Evolutionary conservation across 64 coral and sea anemone species (phyloP).

Genomic region (Trachythela sp.): DNA sequence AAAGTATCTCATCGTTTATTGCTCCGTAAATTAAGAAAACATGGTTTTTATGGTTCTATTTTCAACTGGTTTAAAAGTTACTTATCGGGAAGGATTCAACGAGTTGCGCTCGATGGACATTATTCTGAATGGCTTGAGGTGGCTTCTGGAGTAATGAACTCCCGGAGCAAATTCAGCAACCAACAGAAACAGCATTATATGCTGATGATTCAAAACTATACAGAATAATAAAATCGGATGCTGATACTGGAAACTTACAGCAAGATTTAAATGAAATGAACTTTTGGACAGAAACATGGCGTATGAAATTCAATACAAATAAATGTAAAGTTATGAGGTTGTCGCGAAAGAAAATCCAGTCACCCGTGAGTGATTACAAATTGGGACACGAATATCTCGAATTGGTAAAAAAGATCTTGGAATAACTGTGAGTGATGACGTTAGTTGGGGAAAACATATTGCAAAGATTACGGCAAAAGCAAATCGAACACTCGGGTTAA

Average conservation of each 20-base stretch:
- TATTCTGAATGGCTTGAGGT: neutral
- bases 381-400: no score
- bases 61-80: neutral
- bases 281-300: constrained; percentile 6
- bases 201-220: constrained; percentile 31
- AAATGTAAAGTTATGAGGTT: constrained; percentile 28
- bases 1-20: neutral
- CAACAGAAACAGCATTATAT: neutral
- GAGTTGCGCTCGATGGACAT: constrained; percentile 6
- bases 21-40: neutral
- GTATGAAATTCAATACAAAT: constrained; percentile 23
- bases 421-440: no score
- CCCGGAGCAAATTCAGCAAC: neutral
- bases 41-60: neutral
- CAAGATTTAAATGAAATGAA: neutral
- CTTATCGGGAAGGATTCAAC: neutral
- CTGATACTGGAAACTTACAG: neutral
- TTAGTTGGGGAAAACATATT: no score
- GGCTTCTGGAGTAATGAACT: neutral
- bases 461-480: no score
- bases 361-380: no score
- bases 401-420: no score
- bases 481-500: no score
- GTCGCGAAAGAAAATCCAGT: no score
- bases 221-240: no score